Percentiles rank a stretch among this genome's conserved stretches.
phyloP scores from a whole-genome alignment of 2,797 vertebrate species.

The Synanceia verrucosa region DNA sequence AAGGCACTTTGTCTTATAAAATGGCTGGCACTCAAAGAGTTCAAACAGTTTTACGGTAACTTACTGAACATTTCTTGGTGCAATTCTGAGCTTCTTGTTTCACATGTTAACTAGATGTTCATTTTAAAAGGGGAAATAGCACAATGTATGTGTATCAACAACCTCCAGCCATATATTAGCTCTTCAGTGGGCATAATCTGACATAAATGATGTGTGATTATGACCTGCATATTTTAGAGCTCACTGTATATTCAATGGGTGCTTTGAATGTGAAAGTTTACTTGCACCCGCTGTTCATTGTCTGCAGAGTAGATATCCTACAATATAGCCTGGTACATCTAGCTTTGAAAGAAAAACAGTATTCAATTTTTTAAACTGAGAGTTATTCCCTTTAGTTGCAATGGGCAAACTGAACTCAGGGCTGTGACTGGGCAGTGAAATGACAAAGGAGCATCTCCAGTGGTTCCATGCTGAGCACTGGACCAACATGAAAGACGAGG shows the following conservation, averaged over 20 bases:
- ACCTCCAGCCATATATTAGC: neutral
- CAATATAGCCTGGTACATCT: neutral
- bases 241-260: neutral
- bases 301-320: neutral
- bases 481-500: slow-evolving; percentile 72
- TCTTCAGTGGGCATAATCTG: slow-evolving; percentile 8
- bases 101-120: neutral
- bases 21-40: too few relatives aligned
- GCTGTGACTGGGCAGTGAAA: slow-evolving; percentile 64
- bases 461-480: slow-evolving; percentile 78
- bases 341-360: neutral
- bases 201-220: slow-evolving; percentile 1
- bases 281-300: neutral
- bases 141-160: neutral
- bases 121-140: slow-evolving; percentile 23
- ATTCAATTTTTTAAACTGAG: slow-evolving; percentile 7
- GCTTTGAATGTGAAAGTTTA: neutral
- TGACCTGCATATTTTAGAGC: neutral
- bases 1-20: too few relatives aligned
- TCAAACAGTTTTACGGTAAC: slow-evolving; percentile 1
- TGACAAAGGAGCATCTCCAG: slow-evolving; percentile 70
- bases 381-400: slow-evolving; percentile 29
- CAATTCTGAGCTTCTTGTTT: slow-evolving; percentile 13
- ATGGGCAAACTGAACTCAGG: slow-evolving; percentile 44
- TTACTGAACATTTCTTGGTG: slow-evolving; percentile 5